Evolutionary conservation across 2,113 vertebrate species (phyloP), one percentile per base, ranked within the genome.

Genomic region (Sceloporus undulatus): DNA sequence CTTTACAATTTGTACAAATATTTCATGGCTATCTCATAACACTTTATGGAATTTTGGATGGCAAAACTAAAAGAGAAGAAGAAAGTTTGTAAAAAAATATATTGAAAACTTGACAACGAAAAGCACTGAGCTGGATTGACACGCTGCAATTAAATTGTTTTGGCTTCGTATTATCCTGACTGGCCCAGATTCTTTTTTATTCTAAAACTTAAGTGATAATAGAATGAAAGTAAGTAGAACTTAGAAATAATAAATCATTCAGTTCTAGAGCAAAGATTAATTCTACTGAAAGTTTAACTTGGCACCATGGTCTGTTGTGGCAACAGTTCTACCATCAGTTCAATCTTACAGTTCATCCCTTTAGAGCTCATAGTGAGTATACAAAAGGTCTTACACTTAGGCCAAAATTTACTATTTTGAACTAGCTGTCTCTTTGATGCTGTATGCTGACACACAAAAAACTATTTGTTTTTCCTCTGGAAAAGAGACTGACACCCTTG

Each of bases 1-100:
- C 96, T 97, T 97, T 97, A 97, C 97, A 97, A 95, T 97, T 95
- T 97, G 95, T 97, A 97, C 97, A 97, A 96, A 93, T 93, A 97
- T 97, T 94, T 96, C 95, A 97, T 92, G 95, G 93, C 93, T 97
- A 90, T 96, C 96, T 96, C 94, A 90, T 94, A 96, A 96, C 95
- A 95, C 89, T 92, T 88, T 96, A 93, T 84, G 92, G 95, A 95
- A 95, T 95, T 95, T 94, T 92, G 93, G 91, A 96, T 96, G 96
- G 95, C 2, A 90, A 34, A 94, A 94, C 94, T 94, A 91, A 87
- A 91, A 93, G 86, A 94, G 92, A 91, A 92, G 92, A 91, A 92
- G 82, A 90, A 92, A 76, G 75, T 87, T 93, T 95, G 94, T 89
- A 96, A 95, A 95, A 96, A 0, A 54, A 95, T 0, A 54, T 93